phyloP scores from a whole-genome alignment of 2,888 invertebrate species.

The Druceiella hillmani region DNA sequence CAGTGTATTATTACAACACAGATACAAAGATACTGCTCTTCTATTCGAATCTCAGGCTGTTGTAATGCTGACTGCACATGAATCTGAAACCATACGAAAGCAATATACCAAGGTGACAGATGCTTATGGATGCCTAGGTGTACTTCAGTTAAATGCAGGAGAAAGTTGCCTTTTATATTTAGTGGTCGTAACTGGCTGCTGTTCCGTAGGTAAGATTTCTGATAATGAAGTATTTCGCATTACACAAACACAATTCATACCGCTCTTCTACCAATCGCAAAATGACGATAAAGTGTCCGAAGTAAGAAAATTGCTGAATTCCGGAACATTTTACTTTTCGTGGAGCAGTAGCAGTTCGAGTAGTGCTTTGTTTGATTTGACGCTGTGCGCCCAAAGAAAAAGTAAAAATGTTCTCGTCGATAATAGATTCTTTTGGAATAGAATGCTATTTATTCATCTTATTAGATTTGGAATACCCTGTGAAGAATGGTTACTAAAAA shows the following conservation, averaged over 20 bases:
- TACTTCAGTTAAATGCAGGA: constrained; percentile 81
- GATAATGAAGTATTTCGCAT: constrained; percentile 94
- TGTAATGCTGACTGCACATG: constrained; percentile 78
- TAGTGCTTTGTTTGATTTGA: constrained; percentile 73
- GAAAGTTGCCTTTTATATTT: constrained; percentile 82
- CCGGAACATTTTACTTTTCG: constrained; percentile 98
- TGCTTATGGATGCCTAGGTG: constrained; percentile 94
- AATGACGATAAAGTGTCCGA: constrained; percentile 58
- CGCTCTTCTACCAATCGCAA: constrained; percentile 68
- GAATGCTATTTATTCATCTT: constrained; percentile 90
- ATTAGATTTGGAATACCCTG: constrained; percentile 89
- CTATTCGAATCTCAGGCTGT: constrained; percentile 92
- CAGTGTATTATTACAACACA: constrained; percentile 84
- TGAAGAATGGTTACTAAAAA: constrained; percentile 85
- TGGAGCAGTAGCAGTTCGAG: constrained; percentile 57
- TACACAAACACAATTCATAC: constrained; percentile 87
- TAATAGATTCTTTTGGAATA: constrained; percentile 98
- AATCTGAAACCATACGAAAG: constrained; percentile 84
- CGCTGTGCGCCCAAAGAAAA: constrained; percentile 88
- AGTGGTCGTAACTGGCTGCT: constrained; percentile 91
- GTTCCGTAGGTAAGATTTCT: constrained; percentile 93
- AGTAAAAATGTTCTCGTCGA: constrained; percentile 77
- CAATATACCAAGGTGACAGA: constrained; percentile 89
- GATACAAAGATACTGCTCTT: constrained; percentile 79
- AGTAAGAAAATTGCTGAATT: constrained; percentile 84